Base-by-base conservation (phyloP, 2,113 vertebrate species). In the Engystomops pustulosus region DNA sequence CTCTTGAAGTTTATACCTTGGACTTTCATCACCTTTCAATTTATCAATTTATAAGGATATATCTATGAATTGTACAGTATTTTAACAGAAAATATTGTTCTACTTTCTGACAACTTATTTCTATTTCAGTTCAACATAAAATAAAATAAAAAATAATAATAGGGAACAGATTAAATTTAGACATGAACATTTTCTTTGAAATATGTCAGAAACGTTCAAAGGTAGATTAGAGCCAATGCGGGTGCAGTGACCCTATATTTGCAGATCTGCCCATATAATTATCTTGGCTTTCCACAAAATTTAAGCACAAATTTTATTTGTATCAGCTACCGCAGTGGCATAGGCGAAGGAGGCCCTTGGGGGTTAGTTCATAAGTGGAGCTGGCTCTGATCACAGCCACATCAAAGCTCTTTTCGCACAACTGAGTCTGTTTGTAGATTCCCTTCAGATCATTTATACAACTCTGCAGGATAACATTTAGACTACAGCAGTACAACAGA, bases 301-400 rank as follows among this genome's bases (percentile, higher is more conserved):
- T 45, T n/a, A 70, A 85, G 79, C 0, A 0, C 85, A 86, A 80
- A 83, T 87, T 88, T 87, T 74, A 87, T 87, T 85, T 87, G 82
- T 87, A 85, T 51, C 78, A 87, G 85, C 69, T 30, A 85, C 23
- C 32, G 36, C 65, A 77, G 55, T 36, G 47, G 68, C 36, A 25
- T 23, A 83, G 87, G 81, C 49, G 71, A 89, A 84, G 68, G 69
- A 25, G 4, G 79, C 85, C 68, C 60, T 58, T 86, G 75, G 51
- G 38, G 6, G 72, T 32, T 77, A 76, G 70, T 51, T 84, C 51
- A 75, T 68, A 86, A 87, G 68, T 60, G 23, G 70, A 77, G 69
- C 34, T 74, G 25, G 3, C 76, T 20, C 3, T 23, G 70, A 51
- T 60, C 71, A 67, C 0, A 0, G 81, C 70, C 30, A 27, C 20